A percentile compares a stretch with the other conserved stretches of the same genome.
Conservation (phyloP, 2,113 vertebrate genomes). For the Passer montanus region DNA sequence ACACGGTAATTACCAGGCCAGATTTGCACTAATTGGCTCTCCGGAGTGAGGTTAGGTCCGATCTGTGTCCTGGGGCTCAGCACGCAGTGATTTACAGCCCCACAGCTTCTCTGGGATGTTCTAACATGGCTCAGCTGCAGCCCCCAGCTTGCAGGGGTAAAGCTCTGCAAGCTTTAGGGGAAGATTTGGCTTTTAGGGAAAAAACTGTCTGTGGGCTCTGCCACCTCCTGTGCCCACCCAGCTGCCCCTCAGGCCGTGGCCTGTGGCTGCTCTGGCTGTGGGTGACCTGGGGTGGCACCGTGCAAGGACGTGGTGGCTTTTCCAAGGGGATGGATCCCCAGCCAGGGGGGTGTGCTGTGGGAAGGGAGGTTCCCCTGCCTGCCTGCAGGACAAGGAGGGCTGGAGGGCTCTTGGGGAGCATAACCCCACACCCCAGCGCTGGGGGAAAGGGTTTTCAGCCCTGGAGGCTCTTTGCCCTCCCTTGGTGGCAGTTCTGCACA, state of each 20-base stretch:
- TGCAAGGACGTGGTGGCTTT: not conserved
- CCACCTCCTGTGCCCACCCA: not conserved
- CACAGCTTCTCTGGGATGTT: not conserved
- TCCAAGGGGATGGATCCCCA: not conserved
- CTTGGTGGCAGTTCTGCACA: fast-evolving
- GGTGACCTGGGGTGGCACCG: not conserved
- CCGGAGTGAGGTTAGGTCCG: constrained; percentile 67
- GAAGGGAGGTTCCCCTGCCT: fast-evolving
- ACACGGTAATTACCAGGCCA: constrained; percentile 62
- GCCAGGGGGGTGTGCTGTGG: not conserved
- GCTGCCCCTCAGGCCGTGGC: constrained; percentile 7
- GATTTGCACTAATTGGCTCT: constrained; percentile 77
- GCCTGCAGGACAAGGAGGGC: not conserved
- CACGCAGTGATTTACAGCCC: constrained; percentile 43
- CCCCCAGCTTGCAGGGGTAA: no score
- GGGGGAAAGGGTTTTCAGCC: not conserved
- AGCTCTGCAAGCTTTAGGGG: not conserved
- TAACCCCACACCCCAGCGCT: fast-evolving
- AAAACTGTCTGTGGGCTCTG: not conserved
- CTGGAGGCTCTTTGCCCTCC: not conserved
- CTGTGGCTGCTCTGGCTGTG: constrained; percentile 19
- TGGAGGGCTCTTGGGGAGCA: not conserved
- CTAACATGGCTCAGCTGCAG: not conserved
- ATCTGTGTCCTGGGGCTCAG: constrained; percentile 42
- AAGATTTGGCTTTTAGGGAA: fast-evolving